Evolutionary conservation across 2,113 vertebrate species (phyloP), one percentile per base, ranked within the genome.

Genomic region (Cavia aperea): DNA sequence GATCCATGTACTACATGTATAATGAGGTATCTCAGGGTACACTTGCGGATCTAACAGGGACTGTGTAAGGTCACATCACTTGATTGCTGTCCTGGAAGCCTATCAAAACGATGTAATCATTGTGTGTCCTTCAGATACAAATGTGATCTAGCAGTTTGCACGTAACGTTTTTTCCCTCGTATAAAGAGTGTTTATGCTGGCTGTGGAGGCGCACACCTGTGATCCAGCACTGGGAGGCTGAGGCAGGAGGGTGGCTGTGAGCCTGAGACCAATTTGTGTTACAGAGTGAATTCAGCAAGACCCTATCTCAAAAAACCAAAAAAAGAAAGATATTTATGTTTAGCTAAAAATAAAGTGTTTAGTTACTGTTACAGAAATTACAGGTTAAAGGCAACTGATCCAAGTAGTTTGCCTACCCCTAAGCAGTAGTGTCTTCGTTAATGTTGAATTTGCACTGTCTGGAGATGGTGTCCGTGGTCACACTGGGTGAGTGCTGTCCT

Each of bases 301-400:
- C 77, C 43, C 73, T 51, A 29, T 51, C 46, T 79, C 77, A 79
- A 54, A 79, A 79, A 79, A 5, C 16, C 56, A 58, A 58, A 58
- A 56, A 19, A 58, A 58, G 18, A 63, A 75, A 26, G 4, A 46
- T 5, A 77, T 88, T 86, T 81, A 12, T 75, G 7, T 88, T 90
- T 94, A 75, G 62, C 4, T 81, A 19, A 85, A 94, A 95, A 51
- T 88, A 91, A 86, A 88, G n/a, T 75, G 92, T 87, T 93, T 84
- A 68, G 29, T 88, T 87, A 83, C 10, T 62, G 18, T 83, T 88
- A 81, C 11, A 85, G 33, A 85, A 89, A 86, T 51, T 81, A 82
- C 58, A 84, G 23, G 14, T 49, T 91, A 51, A 93, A 83, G 77
- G 24, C 43, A 81, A 56, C 62, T 49, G 36, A 83, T 60, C 1